Evolutionary conservation across 2,888 invertebrate species (phyloP).

Genomic region (Euclidia mi): DNA sequence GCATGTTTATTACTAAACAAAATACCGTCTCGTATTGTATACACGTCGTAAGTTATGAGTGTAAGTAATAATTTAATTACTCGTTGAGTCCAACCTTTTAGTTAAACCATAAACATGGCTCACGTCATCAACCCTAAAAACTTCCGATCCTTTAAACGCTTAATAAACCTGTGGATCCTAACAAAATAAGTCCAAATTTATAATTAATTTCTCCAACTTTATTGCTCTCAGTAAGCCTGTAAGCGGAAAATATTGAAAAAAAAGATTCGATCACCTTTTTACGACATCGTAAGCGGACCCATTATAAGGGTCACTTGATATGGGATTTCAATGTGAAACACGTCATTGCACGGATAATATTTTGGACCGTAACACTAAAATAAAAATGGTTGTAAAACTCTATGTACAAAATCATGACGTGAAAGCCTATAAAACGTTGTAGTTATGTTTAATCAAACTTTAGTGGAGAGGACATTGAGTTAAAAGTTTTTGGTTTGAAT

Average conservation of each 20-base stretch:
- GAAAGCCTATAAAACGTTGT: slow-evolving; percentile 47
- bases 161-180: slow-evolving; percentile 17
- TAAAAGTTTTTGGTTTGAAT: slow-evolving; percentile 53
- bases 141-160: slow-evolving; percentile 21
- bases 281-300: slow-evolving; percentile 74
- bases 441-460: slow-evolving; percentile 63
- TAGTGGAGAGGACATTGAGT: slow-evolving; percentile 37
- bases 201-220: slow-evolving; percentile 66
- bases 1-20: slow-evolving; percentile 5
- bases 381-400: slow-evolving; percentile 78
- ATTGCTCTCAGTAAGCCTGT: slow-evolving; percentile 46
- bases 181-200: slow-evolving; percentile 62
- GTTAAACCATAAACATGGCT: slow-evolving; percentile 10
- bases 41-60: slow-evolving; percentile 1
- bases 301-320: slow-evolving; percentile 78
- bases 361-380: slow-evolving; percentile 81
- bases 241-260: slow-evolving; percentile 65
- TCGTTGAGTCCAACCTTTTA: slow-evolving; percentile 5
- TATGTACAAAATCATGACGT: slow-evolving; percentile 68
- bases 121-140: slow-evolving; percentile 19
- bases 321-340: slow-evolving; percentile 67
- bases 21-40: not conserved
- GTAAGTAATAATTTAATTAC: slow-evolving; percentile 7
- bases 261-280: slow-evolving; percentile 76
- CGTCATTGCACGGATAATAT: slow-evolving; percentile 70